phyloP scores from a whole-genome alignment of 2,888 invertebrate species.

The Artemia sinica region DNA sequence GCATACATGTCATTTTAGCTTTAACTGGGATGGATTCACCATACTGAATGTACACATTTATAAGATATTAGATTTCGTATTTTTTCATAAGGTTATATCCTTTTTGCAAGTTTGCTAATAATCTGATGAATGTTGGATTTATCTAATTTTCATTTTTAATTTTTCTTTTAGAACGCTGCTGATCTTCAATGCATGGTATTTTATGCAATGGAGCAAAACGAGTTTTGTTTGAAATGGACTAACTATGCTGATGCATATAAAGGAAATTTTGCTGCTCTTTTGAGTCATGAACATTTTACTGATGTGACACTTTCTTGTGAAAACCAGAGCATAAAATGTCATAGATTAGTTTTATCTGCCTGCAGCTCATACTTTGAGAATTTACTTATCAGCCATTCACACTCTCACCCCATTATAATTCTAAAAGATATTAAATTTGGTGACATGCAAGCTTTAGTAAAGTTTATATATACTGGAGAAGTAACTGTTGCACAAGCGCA shows the following conservation, averaged over 20 bases:
- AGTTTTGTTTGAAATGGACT: constrained; percentile 3
- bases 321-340: not conserved
- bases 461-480: not conserved
- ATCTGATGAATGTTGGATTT: too few relatives aligned
- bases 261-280: constrained; percentile 6
- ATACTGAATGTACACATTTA: too few relatives aligned
- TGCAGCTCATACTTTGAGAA: constrained; percentile 5
- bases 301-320: constrained; percentile 8
- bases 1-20: too few relatives aligned
- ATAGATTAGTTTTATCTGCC: constrained; percentile 1
- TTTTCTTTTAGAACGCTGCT: too few relatives aligned
- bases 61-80: too few relatives aligned
- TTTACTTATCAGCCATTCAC: not conserved
- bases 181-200: too few relatives aligned
- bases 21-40: too few relatives aligned
- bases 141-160: too few relatives aligned
- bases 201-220: constrained; percentile 9
- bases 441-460: not conserved
- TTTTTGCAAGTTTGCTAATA: too few relatives aligned
- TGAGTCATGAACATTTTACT: not conserved
- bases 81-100: too few relatives aligned
- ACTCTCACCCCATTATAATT: not conserved
- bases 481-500: constrained; percentile 1
- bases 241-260: not conserved
- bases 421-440: not conserved